A percentile compares a stretch with the other conserved stretches of the same genome.
These are phyloP conservation scores for Tauraco hartlaubi DNA, from an alignment of 2,797 vertebrate species.

Conservation along the genomic window DNA sequence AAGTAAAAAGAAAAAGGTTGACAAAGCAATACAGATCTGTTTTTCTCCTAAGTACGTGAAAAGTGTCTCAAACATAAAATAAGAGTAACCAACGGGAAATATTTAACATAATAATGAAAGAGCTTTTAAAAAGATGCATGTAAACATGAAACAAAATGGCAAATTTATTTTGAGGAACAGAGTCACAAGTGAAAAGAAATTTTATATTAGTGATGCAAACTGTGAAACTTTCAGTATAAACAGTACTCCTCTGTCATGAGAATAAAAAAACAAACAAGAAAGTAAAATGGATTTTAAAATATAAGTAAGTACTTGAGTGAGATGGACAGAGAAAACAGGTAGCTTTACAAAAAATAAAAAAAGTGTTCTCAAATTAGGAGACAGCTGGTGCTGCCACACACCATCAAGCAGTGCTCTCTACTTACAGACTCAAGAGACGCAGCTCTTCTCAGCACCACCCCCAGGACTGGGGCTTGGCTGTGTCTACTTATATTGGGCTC, in stretches of 20 bases:
- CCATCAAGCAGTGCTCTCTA: not conserved
- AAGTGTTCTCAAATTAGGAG: not conserved
- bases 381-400: not conserved
- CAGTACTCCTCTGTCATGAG: not conserved
- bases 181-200: not conserved
- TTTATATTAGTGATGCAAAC: not conserved
- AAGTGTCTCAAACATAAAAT: not conserved
- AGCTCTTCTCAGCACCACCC: not conserved
- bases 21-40: not conserved
- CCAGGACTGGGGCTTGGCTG: not conserved
- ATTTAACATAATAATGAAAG: not conserved
- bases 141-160: not conserved
- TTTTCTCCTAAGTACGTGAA: not conserved
- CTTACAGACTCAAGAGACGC: not conserved
- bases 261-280: not conserved
- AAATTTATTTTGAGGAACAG: not conserved
- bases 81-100: not conserved
- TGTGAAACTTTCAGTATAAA: not conserved
- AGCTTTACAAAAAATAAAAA: not conserved
- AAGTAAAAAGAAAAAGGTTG: not conserved
- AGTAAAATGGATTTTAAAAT: not conserved
- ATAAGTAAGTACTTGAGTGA: not conserved
- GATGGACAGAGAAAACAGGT: not conserved
- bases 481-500: not conserved
- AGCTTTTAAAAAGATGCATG: not conserved